Conservation (phyloP, 2,113 vertebrate species). For the Ophiodon elongatus region DNA sequence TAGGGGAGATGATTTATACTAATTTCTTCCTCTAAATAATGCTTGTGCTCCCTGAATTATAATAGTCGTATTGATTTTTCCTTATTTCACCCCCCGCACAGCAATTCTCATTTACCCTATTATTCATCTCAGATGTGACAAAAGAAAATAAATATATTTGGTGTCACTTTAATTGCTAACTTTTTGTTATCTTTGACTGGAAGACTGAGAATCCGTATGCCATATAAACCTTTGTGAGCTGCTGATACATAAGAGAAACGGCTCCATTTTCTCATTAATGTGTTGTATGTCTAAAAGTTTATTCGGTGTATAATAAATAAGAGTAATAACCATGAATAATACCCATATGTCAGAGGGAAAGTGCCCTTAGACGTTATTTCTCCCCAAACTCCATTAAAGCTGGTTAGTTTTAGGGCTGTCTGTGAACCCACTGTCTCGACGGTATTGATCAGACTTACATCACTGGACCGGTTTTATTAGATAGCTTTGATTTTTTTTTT, state of each 20-base stretch:
- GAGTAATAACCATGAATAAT: slow-evolving; percentile 62
- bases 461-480: slow-evolving; percentile 64
- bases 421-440: slow-evolving; percentile 66
- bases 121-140: slow-evolving; percentile 57
- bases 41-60: slow-evolving; percentile 60
- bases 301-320: slow-evolving; percentile 43
- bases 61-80: slow-evolving; percentile 72
- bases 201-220: slow-evolving; percentile 9
- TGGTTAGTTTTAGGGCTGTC: slow-evolving; percentile 56
- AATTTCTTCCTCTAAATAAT: slow-evolving; percentile 67
- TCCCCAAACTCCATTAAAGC: slow-evolving; percentile 57
- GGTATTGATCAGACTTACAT: slow-evolving; percentile 73
- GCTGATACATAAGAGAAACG: slow-evolving; percentile 15
- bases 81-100: slow-evolving; percentile 45
- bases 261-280: not conserved
- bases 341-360: slow-evolving; percentile 46
- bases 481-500: slow-evolving; percentile 66
- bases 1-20: slow-evolving; percentile 60
- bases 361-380: slow-evolving; percentile 56
- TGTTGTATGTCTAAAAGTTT: slow-evolving; percentile 30
- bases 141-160: slow-evolving; percentile 10
- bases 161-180: slow-evolving; percentile 43
- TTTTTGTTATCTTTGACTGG: slow-evolving; percentile 26
- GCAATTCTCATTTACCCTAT: slow-evolving; percentile 43
- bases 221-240: slow-evolving; percentile 6